Conservation (phyloP, 2,113 vertebrate genomes). For the Drymodes brunneopygia region DNA sequence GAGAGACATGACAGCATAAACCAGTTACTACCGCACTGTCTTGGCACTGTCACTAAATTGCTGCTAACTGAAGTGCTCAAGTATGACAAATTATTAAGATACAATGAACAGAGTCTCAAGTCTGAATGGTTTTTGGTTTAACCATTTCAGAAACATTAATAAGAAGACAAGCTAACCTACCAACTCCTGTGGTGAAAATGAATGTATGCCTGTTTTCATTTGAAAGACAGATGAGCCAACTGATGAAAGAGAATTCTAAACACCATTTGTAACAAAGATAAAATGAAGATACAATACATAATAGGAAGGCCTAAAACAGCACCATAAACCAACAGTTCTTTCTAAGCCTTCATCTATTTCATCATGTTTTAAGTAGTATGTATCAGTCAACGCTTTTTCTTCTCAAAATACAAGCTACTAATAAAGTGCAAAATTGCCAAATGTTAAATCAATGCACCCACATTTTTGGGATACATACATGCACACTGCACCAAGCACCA, state of each 20-base stretch:
- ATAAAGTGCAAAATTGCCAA: not conserved
- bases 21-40: not conserved
- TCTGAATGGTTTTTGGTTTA: not conserved
- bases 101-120: not conserved
- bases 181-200: not conserved
- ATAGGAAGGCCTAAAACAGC: not conserved
- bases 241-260: not conserved
- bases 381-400: not conserved
- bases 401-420: not conserved
- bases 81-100: not conserved
- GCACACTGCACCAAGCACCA: not conserved
- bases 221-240: not conserved
- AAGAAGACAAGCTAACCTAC: not conserved
- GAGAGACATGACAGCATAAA: not conserved
- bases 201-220: not conserved
- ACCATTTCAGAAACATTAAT: not conserved
- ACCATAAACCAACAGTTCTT: not conserved
- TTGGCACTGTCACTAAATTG: not conserved
- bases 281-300: not conserved
- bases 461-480: not conserved
- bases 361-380: not conserved
- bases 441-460: not conserved
- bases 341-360: not conserved
- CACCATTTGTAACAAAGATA: not conserved
- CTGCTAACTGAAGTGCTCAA: not conserved